Evolutionary conservation across 2,797 vertebrate genomes (phyloP), one percentile per base, ranked within the genome.

Genomic region (Spinus olivaceus): DNA sequence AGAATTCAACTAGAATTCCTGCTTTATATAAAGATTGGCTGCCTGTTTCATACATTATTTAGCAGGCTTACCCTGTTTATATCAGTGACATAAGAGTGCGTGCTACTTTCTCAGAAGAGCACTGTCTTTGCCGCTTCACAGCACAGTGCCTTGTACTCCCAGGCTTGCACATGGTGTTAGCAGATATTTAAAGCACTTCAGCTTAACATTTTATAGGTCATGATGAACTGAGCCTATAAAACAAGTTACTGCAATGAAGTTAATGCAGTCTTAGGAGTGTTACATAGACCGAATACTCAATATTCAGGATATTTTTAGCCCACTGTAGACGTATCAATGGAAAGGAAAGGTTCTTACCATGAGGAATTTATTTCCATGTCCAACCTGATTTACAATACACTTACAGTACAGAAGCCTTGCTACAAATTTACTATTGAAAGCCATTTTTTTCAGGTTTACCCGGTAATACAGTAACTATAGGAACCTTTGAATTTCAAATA

Each of bases 151-250:
- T 97, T 98, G 98, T 98, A 98, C 97, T 97, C 96, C 92, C 95
- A 95, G 96, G 94, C 97, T 95, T 97, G 91, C 97, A 97, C 97
- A 95, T 96, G 93, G 90, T 95, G 97, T 97, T 97, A 96, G 98
- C 97, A 98, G 97, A 98, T 98, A 98, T 98, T 99, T 99, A 98
- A 98, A 98, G 98, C 97, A 95, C 96, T 96, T 97, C 97, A 97
- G 97, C 98, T 98, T 98, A 98, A 97, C 97, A 95, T 98, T 98
- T 99, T 97, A 98, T 98, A 98, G 98, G 98, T 98, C 97, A 97
- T 95, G 94, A 98, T 98, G 97, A 98, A 95, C 95, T 94, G 97
- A 97, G 92, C 89, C 97, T 98, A 98, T 98, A 97, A 97, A 96
- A 95, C 95, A 97, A 97, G 97, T 97, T 97, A 96, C 95, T 97